Percentiles rank a stretch among this genome's conserved stretches.
phyloP scores from a whole-genome alignment of 1,140 invertebrate species.

The Anastatus disparis region DNA sequence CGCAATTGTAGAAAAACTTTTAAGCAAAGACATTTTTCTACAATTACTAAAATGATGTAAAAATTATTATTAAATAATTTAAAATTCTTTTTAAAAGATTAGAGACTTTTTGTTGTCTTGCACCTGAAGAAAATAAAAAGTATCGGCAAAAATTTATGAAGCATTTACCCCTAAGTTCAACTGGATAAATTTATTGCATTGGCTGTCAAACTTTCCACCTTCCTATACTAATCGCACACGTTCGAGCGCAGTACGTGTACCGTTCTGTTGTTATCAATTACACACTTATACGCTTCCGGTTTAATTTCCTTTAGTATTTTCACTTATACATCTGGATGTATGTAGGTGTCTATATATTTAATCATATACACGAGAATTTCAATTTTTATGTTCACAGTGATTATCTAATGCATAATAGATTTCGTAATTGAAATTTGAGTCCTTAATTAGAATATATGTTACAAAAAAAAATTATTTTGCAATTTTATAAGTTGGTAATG shows the following conservation, averaged over 20 bases:
- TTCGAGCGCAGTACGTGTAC: slow-evolving; percentile 6
- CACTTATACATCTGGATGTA: background rate
- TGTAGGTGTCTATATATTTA: background rate
- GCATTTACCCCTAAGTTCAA: slow-evolving; percentile 10
- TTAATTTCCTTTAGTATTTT: slow-evolving; percentile 7
- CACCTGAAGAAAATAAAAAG: too few relatives aligned
- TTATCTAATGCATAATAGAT: background rate
- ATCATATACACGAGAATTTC: background rate
- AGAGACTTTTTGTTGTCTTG: too few relatives aligned
- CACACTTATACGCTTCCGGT: slow-evolving; percentile 5
- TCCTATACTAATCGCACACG: slow-evolving; percentile 20
- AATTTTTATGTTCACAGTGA: background rate
- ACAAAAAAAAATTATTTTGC: too few relatives aligned
- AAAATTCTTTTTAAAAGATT: too few relatives aligned
- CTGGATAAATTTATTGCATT: slow-evolving; percentile 20
- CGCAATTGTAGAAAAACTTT: too few relatives aligned
- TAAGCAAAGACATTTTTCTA: too few relatives aligned
- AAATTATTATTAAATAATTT: too few relatives aligned
- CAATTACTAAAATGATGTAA: too few relatives aligned
- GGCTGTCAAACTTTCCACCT: slow-evolving; percentile 20
- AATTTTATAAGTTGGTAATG: too few relatives aligned
- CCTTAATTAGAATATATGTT: too few relatives aligned
- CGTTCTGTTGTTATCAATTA: slow-evolving; percentile 11
- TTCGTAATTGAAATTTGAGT: too few relatives aligned
- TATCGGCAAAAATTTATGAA: background rate